Base-by-base conservation (phyloP, 2,888 invertebrate species). In the Cosmia trapezina region DNA sequence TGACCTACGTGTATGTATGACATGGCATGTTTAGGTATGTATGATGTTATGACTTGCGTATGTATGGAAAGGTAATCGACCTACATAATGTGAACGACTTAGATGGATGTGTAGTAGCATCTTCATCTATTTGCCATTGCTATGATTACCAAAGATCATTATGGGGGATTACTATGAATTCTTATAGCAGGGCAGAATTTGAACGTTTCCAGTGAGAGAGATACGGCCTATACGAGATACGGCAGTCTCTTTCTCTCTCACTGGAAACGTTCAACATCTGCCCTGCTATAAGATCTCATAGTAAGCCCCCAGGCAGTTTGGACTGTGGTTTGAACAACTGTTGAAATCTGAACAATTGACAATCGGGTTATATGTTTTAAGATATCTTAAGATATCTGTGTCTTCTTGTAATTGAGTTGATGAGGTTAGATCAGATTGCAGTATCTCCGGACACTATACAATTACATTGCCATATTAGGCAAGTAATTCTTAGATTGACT, bases 41-140 rank as follows among this genome's bases (percentile, higher is more conserved):
- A 45, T 37, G 51, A 59, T n/a, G n/a, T n/a, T n/a, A n/a, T 59
- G 60, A 73, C 61, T 65, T 28, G 41, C 17, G 61, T 45, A 14
- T 51, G 4, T 41, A 56, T 51, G 14, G 33, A 71, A 43, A 47
- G 59, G 54, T 65, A 51, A 80, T 73, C 56, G 74, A 65, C 76
- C 76, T 57, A 73, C 56, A 37, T 78, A 28, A 60, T 7, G 7
- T 45, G 28, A 6, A 28, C 1, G 59, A 57, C n/a, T 67, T 37
- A 19, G 51, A 68, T 66, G 14, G 4, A 33, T 59, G 17, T 45
- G 57, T 45, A 59, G 45, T 19, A 7, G n/a, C 43, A 45, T 57
- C 33, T 66, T 28, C 43, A 37, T 57, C 11, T 67, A n/a, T 76
- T 43, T 64, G 14, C 47, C 0, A 37, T 76, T 59, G 9, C 37